Conservation (phyloP, 2,888 invertebrate genomes). For the Ochropleura leucogaster region DNA sequence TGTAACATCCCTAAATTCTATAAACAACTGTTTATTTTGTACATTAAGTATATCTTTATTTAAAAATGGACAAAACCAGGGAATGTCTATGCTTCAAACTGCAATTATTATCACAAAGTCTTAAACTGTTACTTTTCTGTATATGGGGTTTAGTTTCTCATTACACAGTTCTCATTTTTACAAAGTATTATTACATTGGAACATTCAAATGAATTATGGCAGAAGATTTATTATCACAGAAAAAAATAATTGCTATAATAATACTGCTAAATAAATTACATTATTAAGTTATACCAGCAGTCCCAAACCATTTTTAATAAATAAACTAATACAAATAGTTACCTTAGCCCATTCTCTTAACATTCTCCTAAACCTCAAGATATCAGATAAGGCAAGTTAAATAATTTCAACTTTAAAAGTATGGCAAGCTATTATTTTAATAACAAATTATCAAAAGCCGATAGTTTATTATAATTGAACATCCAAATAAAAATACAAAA, state of each 20-base stretch:
- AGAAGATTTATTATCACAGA: constrained; percentile 81
- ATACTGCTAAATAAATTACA: constrained; percentile 71
- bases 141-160: constrained; percentile 49
- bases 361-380: constrained; percentile 14
- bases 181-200: constrained; percentile 38
- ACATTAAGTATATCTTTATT: constrained; percentile 46
- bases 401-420: constrained; percentile 36
- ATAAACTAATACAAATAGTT: constrained; percentile 44
- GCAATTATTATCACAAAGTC: constrained; percentile 35
- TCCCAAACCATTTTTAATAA: constrained; percentile 62
- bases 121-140: constrained; percentile 16
- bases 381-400: constrained; percentile 55
- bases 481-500: constrained; percentile 28
- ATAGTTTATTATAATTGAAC: constrained; percentile 9
- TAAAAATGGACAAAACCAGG: constrained; percentile 31
- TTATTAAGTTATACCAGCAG: constrained; percentile 64
- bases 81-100: constrained; percentile 24
- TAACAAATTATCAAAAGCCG: constrained; percentile 34
- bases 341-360: constrained; percentile 34
- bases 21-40: constrained; percentile 55
- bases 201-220: constrained; percentile 69
- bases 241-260: constrained; percentile 63
- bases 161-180: constrained; percentile 42
- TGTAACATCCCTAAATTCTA: constrained; percentile 43
- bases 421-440: constrained; percentile 54